Conservation (phyloP, 1,140 invertebrate genomes). For the Orius insidiosus region DNA sequence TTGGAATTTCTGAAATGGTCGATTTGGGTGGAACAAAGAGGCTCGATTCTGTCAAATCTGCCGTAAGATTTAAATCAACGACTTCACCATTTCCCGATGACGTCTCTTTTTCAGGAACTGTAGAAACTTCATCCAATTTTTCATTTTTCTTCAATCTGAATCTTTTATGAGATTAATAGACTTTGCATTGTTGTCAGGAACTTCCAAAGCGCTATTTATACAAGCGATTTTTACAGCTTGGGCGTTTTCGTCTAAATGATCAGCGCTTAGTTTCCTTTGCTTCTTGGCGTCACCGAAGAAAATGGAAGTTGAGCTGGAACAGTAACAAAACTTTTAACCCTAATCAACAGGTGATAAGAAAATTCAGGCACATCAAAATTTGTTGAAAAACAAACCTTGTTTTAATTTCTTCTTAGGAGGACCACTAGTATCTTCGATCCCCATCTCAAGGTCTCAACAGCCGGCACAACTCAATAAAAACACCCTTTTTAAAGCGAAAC, state of each 20-base stretch:
- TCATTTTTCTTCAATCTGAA: no score
- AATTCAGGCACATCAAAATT: neutral
- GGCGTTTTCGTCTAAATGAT: neutral
- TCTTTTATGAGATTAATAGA: no score
- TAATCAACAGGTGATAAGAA: neutral
- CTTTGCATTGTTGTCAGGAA: no score
- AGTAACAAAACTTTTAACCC: neutral
- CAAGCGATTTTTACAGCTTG: constrained; percentile 2
- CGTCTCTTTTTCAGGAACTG: neutral
- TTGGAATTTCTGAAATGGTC: neutral
- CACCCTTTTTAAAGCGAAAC: no score
- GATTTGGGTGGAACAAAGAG: neutral
- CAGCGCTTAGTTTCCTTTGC: neutral
- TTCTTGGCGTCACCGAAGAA: neutral
- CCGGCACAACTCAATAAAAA: no score
- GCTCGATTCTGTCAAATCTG: neutral
- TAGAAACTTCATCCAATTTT: no score
- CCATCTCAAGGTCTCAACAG: constrained; percentile 3
- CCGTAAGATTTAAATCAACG: neutral
- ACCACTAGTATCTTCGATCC: constrained; percentile 4
- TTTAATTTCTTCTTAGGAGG: constrained; percentile 14
- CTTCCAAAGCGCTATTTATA: neutral
- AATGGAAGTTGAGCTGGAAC: no score
- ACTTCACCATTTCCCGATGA: neutral
- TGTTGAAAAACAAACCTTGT: constrained; percentile 2